Base-by-base conservation (phyloP, 2,113 vertebrate genomes). In the Macheiramphus alcinus region DNA sequence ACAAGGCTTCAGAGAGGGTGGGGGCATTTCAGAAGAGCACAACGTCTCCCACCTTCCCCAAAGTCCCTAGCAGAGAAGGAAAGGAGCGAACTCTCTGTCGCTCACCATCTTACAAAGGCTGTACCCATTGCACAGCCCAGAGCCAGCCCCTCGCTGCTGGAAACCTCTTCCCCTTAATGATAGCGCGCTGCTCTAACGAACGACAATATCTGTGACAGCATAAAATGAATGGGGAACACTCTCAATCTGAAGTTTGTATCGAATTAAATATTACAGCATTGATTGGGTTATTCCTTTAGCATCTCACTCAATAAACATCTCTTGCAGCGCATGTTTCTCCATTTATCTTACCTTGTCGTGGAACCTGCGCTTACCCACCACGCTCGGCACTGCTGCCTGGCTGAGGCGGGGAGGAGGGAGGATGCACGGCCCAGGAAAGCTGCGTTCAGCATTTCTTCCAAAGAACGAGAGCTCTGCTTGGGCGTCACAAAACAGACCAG, bases 261-360 rank as follows among this genome's bases (percentile, higher is more conserved):
- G 91, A 96, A 97, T 98, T 98, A 96, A 97, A 96, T 97, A 97
- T 97, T 97, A 97, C 96, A 92, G 90, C 95, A 97, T 97, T 97
- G 97, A 98, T 97, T 97, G 94, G 95, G 94, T 96, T 96, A 96
- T 97, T 97, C 95, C 96, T 97, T 97, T 96, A 97, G 97, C 96
- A 97, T 97, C 96, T 94, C 88, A 97, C 96, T 97, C 96, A 97
- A 97, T 97, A 96, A 96, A 94, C 94, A 91, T 93, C 92, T 97
- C 94, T 95, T 94, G 81, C 93, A 86, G 82, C 1, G 2, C 45
- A 7, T 97, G 96, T 97, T 96, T 94, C 92, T 73, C 93, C 93
- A 97, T 97, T 97, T 96, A 94, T 97, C 96, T 97, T 97, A 79
- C 92, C 95, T 95, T 97, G 94, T 96, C 93, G 21, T 78, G 75